These are phyloP conservation scores for Columbina picui DNA, from an alignment of 2,113 vertebrate species.

Conservation along the genomic window DNA sequence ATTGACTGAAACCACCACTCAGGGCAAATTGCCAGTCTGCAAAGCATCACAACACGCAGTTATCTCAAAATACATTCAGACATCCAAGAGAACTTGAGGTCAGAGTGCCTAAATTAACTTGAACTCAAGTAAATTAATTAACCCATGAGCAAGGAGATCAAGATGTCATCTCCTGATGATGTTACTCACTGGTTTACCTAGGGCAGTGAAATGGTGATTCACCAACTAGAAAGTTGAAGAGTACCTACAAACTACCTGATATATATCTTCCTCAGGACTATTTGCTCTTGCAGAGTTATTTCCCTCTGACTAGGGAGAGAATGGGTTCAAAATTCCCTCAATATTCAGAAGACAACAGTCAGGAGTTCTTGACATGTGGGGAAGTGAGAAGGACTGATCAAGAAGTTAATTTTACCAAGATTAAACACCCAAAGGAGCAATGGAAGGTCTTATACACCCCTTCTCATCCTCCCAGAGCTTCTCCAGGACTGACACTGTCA, in stretches of 20 bases:
- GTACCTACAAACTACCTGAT: neutral
- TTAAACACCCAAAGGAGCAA: neutral
- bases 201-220: neutral
- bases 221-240: neutral
- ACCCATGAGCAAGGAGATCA: neutral
- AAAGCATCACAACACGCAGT: neutral
- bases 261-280: neutral
- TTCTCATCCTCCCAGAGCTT: neutral
- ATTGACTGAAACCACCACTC: slow-evolving; percentile 29
- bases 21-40: neutral
- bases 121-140: neutral
- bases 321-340: neutral
- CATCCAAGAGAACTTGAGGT: neutral
- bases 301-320: neutral
- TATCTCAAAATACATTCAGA: neutral
- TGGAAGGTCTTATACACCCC: neutral
- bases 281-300: neutral
- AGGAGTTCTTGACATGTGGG: neutral
- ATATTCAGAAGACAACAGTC: neutral
- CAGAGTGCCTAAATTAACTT: neutral
- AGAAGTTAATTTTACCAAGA: neutral
- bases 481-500: neutral
- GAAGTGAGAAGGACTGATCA: neutral
- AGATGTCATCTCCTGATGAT: neutral
- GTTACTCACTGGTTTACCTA: neutral